A percentile compares a stretch with the other conserved stretches of the same genome.
Evolutionary conservation across 2,888 invertebrate genomes (phyloP).

Genomic region (Leuctra nigra): DNA sequence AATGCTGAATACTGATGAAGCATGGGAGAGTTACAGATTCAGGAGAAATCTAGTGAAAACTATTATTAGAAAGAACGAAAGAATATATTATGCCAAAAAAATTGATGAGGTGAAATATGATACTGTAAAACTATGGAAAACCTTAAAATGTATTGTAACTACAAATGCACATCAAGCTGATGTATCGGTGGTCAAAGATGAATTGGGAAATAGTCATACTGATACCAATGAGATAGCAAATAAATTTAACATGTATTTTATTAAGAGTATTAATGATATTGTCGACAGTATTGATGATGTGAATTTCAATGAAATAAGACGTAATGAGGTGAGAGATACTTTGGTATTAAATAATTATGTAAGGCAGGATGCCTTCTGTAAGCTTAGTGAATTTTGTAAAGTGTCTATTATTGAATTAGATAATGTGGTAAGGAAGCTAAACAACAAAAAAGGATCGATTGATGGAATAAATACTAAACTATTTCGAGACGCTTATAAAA

Average conservation of each 20-base stretch:
- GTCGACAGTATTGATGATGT: background rate
- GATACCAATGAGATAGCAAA: background rate
- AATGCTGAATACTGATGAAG: background rate
- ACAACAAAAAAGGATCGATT: background rate
- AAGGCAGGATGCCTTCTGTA: background rate
- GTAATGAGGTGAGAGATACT: background rate
- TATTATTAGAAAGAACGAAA: background rate
- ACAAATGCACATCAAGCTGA: background rate
- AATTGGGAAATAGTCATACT: background rate
- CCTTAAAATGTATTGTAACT: background rate
- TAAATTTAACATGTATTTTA: background rate
- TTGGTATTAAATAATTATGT: background rate
- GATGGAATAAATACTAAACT: background rate
- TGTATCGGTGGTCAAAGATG: background rate
- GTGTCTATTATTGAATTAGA: background rate
- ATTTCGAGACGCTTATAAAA: background rate
- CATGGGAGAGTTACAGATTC: background rate
- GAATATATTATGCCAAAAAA: background rate
- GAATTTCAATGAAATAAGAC: background rate
- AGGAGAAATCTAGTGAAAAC: background rate
- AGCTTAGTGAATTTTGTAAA: background rate
- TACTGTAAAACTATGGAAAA: background rate
- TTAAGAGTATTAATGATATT: background rate
- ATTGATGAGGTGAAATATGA: background rate
- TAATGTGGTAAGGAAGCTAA: background rate